Evolutionary conservation across 2,113 vertebrate species (phyloP).

Genomic region (Brienomyrus longianalis): DNA sequence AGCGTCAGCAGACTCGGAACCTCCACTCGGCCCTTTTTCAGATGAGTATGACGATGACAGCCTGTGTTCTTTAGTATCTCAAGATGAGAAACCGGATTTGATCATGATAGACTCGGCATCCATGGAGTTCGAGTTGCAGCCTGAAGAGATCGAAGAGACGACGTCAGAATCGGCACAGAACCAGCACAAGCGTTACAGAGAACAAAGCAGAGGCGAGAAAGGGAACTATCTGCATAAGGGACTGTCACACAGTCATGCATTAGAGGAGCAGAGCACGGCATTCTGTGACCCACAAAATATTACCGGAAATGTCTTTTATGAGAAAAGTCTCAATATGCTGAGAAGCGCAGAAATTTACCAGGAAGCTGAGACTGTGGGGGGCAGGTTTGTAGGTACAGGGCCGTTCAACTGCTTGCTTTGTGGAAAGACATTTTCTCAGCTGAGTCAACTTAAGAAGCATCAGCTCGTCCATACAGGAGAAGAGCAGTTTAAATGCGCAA

Average conservation of each 20-base stretch:
- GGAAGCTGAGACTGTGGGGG: constrained; percentile 53
- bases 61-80: background rate
- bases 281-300: background rate
- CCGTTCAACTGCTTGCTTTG: constrained; percentile 56
- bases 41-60: background rate
- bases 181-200: background rate
- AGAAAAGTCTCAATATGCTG: constrained; percentile 14
- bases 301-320: background rate
- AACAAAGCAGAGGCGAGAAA: background rate
- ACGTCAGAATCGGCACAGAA: background rate
- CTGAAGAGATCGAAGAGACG: background rate
- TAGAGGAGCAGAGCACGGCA: background rate
- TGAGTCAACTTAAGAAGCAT: constrained; percentile 57
- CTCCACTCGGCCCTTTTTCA: background rate
- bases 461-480: constrained; percentile 58
- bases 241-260: background rate
- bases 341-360: constrained; percentile 57
- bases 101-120: background rate
- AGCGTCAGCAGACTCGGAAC: constrained; percentile 31
- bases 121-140: background rate
- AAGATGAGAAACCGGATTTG: background rate
- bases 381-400: constrained; percentile 48
- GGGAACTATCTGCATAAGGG: background rate
- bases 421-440: constrained; percentile 56
- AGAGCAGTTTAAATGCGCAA: constrained; percentile 51